phyloP scores from a whole-genome alignment of 2,888 invertebrate genomes.

The Acleris sparsana region DNA sequence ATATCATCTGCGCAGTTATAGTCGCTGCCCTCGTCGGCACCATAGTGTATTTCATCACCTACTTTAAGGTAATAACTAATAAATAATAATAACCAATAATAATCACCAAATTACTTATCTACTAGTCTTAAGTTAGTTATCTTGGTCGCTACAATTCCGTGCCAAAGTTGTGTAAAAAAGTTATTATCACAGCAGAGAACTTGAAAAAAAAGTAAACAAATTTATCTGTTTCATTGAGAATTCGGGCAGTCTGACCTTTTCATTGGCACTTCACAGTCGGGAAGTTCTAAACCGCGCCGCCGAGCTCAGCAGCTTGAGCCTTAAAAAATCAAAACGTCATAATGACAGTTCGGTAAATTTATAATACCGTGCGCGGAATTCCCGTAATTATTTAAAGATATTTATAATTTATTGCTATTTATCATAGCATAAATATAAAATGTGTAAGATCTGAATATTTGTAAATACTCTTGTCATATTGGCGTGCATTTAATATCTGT shows the following conservation, averaged over 20 bases:
- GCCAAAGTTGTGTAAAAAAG: conserved; percentile 10
- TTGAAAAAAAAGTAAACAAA: conserved; percentile 27
- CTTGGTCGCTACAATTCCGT: conserved; percentile 13
- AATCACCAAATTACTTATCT: conserved; percentile 7
- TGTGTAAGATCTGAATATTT: conserved; percentile 20
- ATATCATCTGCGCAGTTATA: conserved; percentile 63
- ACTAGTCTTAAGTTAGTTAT: conserved; percentile 17
- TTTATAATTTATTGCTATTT: conserved; percentile 8
- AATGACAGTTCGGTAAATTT: conserved; percentile 36
- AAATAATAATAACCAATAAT: neutral
- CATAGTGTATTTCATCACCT: conserved; percentile 74
- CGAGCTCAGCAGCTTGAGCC: conserved; percentile 6
- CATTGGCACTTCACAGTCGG: conserved; percentile 21
- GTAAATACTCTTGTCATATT: conserved; percentile 13
- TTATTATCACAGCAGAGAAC: conserved; percentile 22
- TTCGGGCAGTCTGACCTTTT: conserved; percentile 28
- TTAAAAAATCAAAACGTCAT: conserved; percentile 40
- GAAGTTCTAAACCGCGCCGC: conserved; percentile 33
- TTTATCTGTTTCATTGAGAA: conserved; percentile 30
- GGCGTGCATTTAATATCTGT: conserved; percentile 52
- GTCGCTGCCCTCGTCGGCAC: conserved; percentile 69
- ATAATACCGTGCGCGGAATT: conserved; percentile 19
- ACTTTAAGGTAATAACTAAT: conserved; percentile 59
- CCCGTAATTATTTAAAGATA: conserved; percentile 20
- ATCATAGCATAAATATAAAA: conserved; percentile 3